Evolutionary conservation across 2,113 vertebrate genomes (phyloP).

Genomic region (Thalassoma bifasciatum): DNA sequence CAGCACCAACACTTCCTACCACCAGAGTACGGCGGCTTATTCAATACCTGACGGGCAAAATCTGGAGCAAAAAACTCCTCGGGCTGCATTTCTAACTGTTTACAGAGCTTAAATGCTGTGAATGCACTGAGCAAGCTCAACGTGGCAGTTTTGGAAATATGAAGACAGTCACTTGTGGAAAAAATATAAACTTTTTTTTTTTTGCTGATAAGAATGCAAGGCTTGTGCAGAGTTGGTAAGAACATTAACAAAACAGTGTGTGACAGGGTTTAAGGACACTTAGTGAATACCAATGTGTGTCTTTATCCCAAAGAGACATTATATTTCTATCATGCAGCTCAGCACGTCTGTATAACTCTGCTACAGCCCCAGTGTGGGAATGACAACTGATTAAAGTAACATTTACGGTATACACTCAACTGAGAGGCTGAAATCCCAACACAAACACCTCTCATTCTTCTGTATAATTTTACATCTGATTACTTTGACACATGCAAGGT

Average conservation of each 20-base stretch:
- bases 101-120: not conserved
- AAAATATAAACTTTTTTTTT: not conserved
- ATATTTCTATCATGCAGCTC: conserved; percentile 52
- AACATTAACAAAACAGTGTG: conserved; percentile 2
- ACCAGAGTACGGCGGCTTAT: not conserved
- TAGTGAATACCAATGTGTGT: conserved; percentile 1
- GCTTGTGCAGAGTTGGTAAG: not conserved
- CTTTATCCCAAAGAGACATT: conserved; percentile 30
- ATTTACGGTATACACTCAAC: conserved; percentile 52
- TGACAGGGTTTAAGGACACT: not conserved
- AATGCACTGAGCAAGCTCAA: not conserved
- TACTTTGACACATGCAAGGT: no score
- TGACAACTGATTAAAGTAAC: conserved; percentile 60
- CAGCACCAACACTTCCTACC: not conserved
- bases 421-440: not conserved
- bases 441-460: conserved; percentile 7
- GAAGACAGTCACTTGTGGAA: not conserved
- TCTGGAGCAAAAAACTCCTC: not conserved
- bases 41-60: not conserved
- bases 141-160: not conserved
- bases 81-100: not conserved
- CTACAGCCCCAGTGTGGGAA: conserved; percentile 39
- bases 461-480: not conserved
- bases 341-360: conserved; percentile 35
- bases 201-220: not conserved